Conservation (phyloP, 1,140 invertebrate species). For the Mycetomoellerius zeteki region DNA sequence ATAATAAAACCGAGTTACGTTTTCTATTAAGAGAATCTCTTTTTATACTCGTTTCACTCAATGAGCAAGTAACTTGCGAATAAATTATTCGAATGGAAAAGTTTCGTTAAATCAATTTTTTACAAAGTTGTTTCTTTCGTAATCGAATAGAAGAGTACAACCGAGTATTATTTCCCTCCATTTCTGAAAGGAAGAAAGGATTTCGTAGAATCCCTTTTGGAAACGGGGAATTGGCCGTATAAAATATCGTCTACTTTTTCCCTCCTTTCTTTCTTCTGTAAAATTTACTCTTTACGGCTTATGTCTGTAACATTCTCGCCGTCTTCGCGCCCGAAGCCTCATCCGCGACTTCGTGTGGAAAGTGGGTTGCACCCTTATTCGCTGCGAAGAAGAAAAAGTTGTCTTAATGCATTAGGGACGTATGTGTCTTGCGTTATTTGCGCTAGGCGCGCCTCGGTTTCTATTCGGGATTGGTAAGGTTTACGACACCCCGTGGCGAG, state of each 20-base stretch:
- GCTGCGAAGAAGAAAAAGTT: constrained; percentile 39
- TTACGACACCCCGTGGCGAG: constrained; percentile 24
- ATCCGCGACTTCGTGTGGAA: constrained; percentile 25
- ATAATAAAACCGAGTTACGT: not conserved
- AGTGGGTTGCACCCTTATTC: constrained; percentile 23
- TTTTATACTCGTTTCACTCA: not conserved
- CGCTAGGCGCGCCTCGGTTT: not conserved
- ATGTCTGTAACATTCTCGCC: constrained; percentile 1
- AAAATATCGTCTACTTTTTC: not conserved
- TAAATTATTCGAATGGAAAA: constrained; percentile 20
- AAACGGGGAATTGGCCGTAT: not conserved
- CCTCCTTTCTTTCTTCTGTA: not conserved
- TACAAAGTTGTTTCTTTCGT: constrained; percentile 4
- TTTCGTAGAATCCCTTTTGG: not conserved
- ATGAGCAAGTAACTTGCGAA: not conserved
- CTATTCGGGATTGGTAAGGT: constrained; percentile 47
- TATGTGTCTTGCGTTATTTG: constrained; percentile 24
- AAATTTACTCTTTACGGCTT: constrained; percentile 37
- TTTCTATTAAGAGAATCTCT: not conserved
- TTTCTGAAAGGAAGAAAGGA: not conserved
- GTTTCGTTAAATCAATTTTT: constrained; percentile 19
- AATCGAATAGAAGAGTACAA: not conserved
- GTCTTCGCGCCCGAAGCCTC: constrained; percentile 19
- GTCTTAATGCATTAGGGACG: constrained; percentile 55
- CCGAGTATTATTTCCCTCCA: not conserved